Percentiles rank a stretch among this genome's conserved stretches.
Evolutionary conservation across 1,140 invertebrate species (phyloP).

Genomic region (Globodera rostochiensis): DNA sequence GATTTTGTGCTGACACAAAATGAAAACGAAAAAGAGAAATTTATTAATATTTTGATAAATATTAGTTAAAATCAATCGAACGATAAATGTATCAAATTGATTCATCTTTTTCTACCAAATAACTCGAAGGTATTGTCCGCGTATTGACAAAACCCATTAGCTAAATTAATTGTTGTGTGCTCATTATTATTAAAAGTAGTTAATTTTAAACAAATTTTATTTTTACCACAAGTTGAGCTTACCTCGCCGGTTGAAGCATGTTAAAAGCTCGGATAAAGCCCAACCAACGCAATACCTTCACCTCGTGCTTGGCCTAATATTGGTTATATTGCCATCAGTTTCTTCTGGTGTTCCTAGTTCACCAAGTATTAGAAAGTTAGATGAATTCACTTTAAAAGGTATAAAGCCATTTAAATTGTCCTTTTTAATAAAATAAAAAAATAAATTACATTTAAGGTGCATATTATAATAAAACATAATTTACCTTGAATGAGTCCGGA

Average conservation of each 20-base stretch:
- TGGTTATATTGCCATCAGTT: no score
- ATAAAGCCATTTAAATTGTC: no score
- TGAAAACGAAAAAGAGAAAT: no score
- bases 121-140: conserved; percentile 65
- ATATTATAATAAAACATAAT: background rate
- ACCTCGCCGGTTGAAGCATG: conserved; percentile 58
- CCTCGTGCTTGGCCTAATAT: conserved; percentile 56
- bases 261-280: conserved; percentile 65
- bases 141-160: conserved; percentile 61
- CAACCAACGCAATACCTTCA: conserved; percentile 63
- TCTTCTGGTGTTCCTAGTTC: no score
- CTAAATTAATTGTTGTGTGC: background rate
- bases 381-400: no score
- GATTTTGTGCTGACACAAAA: no score
- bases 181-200: background rate
- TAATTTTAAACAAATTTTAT: background rate
- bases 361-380: no score
- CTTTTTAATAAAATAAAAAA: background rate
- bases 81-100: no score
- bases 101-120: conserved; percentile 54
- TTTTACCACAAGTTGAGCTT: background rate
- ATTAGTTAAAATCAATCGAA: no score
- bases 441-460: background rate
- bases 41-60: no score
- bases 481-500: conserved; percentile 62